Conservation (phyloP, 2,113 vertebrate species). For the zebrafish (Danio rerio) region DNA sequence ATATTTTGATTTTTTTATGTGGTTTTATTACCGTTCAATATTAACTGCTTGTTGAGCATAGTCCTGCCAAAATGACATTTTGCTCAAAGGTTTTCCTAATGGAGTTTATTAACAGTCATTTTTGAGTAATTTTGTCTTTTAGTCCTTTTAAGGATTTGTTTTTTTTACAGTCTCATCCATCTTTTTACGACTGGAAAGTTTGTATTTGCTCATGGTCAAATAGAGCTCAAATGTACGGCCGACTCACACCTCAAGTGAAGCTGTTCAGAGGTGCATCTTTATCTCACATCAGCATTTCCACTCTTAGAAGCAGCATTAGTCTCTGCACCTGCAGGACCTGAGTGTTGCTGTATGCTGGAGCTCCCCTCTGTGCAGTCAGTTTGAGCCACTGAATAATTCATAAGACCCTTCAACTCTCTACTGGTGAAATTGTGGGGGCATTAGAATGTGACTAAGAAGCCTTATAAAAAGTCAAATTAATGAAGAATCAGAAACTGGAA, state of each 20-base stretch:
- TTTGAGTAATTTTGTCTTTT: too few species aligned
- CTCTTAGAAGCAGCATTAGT: slow-evolving; percentile 29
- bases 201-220: neutral
- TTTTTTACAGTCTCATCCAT: neutral
- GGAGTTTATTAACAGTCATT: too few species aligned
- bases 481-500: neutral
- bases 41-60: too few species aligned
- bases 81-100: too few species aligned
- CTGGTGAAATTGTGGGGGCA: slow-evolving; percentile 2
- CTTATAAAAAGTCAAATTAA: neutral
- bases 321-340: slow-evolving; percentile 36
- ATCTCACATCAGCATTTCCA: slow-evolving; percentile 30
- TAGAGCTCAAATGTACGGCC: neutral
- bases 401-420: slow-evolving; percentile 49
- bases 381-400: slow-evolving; percentile 55
- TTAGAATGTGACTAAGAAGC: slow-evolving; percentile 5
- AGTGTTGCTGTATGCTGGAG: slow-evolving; percentile 28
- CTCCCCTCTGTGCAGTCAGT: slow-evolving; percentile 53
- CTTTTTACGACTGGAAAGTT: neutral
- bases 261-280: slow-evolving; percentile 2
- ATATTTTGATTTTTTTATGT: too few species aligned
- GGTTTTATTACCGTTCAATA: too few species aligned
- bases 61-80: too few species aligned
- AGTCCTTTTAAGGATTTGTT: too few species aligned
- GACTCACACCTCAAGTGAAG: neutral